Evolutionary conservation across 1,140 invertebrate species (phyloP), one percentile per base, ranked within the genome.

Genomic region (Halesus radiatus): DNA sequence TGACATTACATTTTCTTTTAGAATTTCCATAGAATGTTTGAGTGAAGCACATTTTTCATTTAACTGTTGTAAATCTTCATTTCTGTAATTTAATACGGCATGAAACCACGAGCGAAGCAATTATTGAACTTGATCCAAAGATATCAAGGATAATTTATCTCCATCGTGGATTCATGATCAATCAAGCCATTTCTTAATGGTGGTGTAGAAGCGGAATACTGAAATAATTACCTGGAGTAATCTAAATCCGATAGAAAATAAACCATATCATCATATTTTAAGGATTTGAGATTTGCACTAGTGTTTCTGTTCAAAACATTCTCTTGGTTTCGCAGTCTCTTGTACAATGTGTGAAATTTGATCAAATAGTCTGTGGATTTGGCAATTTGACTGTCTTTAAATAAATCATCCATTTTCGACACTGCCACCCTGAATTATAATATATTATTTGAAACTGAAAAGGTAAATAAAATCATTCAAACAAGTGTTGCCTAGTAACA

Each of bases 1-100:
- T n/a, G 78, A 80, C 10, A 37, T 22, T 7, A 80, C 76, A 58
- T 78, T 82, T 56, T 78, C 76, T 50, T 22, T 54, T 8, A 82
- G 53, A 73, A 72, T 50, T n/a, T 74, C 53, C 20, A 80, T 29
- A 1, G 75, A 82, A 18, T 73, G 26, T 66, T 75, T 66, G n/a
- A 82, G 52, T n/a, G 26, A 22, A 37, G 15, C 20, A 45, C 53
- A 56, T 68, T 53, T 60, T 23, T 77, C 18, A 72, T 56, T 20
- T 22, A 77, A 60, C 1, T 26, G 23, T 37, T 62, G 20, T 16
- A 72, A 37, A 29, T 82, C 68, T 64, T 76, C 22, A 16, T 74
- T 78, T 80, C 78, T 81, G 56, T 13, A 80, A 80, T 53, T 76
- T n/a, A 70, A 74, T 50, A 52, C 3, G 8, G 10, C 37, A 45